phyloP scores from a whole-genome alignment of 2,113 vertebrate species.

The Orycteropus afer region DNA sequence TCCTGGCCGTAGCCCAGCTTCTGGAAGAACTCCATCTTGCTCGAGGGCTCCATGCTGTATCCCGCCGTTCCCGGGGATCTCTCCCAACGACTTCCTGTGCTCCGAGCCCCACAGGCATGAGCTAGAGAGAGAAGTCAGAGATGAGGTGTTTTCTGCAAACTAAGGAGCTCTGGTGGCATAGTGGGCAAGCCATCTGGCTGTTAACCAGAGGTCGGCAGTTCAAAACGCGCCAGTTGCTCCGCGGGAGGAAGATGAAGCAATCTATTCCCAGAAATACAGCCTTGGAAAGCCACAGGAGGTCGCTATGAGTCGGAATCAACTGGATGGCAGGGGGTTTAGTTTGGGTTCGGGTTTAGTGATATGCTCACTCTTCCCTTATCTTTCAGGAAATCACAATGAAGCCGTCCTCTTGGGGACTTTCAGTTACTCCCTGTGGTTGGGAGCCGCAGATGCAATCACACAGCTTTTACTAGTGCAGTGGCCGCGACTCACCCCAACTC shows the following conservation, averaged over 20 bases:
- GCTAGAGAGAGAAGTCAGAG: not conserved
- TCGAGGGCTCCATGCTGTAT: conserved; percentile 82
- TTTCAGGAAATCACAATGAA: conserved; percentile 79
- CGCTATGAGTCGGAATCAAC: no score
- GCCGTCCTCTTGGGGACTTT: conserved; percentile 77
- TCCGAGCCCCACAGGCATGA: not conserved
- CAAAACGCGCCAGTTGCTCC: no score
- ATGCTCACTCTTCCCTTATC: conserved; percentile 56
- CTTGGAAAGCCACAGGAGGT: no score
- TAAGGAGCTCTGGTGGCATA: no score
- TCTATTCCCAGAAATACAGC: no score
- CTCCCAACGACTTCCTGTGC: conserved; percentile 46
- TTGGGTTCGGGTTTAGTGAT: no score
- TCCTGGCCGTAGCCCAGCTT: conserved; percentile 91
- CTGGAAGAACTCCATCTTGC: conserved; percentile 92
- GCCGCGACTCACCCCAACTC: conserved; percentile 49
- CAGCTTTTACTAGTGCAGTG: not conserved
- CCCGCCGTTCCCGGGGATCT: not conserved
- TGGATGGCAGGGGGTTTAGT: no score
- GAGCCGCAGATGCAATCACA: conserved; percentile 63
- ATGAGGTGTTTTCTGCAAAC: not conserved
- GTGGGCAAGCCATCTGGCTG: no score
- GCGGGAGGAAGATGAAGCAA: no score
- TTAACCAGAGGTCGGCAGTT: no score
- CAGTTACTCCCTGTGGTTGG: conserved; percentile 73